Conservation (phyloP, 1,140 invertebrate genomes). For the Drosophila hydei region DNA sequence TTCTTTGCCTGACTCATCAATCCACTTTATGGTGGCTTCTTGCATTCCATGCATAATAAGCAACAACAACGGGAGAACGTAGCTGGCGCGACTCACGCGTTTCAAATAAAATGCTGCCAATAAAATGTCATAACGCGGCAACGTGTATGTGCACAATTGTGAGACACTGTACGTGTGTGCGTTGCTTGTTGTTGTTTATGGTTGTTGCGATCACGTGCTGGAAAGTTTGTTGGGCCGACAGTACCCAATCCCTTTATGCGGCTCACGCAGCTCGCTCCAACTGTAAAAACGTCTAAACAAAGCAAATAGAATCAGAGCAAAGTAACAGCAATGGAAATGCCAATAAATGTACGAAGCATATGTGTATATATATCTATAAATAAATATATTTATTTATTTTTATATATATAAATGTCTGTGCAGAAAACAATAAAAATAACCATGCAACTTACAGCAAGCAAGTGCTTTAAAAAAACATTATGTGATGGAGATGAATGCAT, state of each 20-base stretch:
- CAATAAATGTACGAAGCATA: slow-evolving; percentile 35
- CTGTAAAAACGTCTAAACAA: slow-evolving; percentile 75
- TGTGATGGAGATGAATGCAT: not conserved
- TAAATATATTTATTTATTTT: slow-evolving; percentile 21
- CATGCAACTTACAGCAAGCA: not conserved
- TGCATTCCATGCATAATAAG: slow-evolving; percentile 34
- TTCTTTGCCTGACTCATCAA: slow-evolving; percentile 36
- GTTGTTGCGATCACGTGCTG: slow-evolving; percentile 69
- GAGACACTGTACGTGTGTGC: slow-evolving; percentile 9
- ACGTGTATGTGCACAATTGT: slow-evolving; percentile 56
- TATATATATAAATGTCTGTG: slow-evolving; percentile 10
- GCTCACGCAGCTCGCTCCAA: slow-evolving; percentile 40
- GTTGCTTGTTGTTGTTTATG: slow-evolving; percentile 49
- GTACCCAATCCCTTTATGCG: slow-evolving; percentile 37
- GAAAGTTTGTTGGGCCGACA: slow-evolving; percentile 57
- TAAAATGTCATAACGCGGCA: slow-evolving; percentile 70
- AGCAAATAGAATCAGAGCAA: slow-evolving; percentile 53
- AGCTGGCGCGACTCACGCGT: slow-evolving; percentile 64
- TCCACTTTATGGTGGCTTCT: slow-evolving; percentile 26
- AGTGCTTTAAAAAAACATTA: not conserved
- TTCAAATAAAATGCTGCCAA: slow-evolving; percentile 77
- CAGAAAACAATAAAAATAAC: slow-evolving; percentile 12
- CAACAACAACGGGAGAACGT: slow-evolving; percentile 29
- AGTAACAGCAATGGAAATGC: slow-evolving; percentile 47
- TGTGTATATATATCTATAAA: slow-evolving; percentile 22